These are phyloP conservation scores for Diglossa cyanea DNA, from an alignment of 2,797 vertebrate species.

Conservation along the genomic window DNA sequence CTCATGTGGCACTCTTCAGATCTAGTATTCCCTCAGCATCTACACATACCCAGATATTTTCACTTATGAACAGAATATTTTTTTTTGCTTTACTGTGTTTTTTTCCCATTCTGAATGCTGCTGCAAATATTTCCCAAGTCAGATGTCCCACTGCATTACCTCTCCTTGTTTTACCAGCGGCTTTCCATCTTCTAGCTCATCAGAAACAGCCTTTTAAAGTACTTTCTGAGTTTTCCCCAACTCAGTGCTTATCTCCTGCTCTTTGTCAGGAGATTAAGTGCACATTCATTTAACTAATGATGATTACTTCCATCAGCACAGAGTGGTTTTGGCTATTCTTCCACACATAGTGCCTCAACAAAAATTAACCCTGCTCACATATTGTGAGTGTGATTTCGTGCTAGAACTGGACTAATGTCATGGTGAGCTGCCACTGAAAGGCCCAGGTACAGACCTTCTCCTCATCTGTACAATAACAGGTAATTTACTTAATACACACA, in stretches of 20 bases:
- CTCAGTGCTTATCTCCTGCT: background rate
- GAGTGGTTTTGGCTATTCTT: constrained; percentile 8
- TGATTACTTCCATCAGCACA: background rate
- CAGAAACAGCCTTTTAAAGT: background rate
- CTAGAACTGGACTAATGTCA: background rate
- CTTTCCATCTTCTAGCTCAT: background rate
- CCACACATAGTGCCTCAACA: background rate
- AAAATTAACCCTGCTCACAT: background rate
- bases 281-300: background rate
- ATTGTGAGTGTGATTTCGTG: background rate
- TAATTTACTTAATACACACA: background rate
- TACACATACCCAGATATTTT: background rate
- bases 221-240: background rate
- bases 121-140: background rate
- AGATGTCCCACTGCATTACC: background rate
- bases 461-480: background rate
- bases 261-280: background rate
- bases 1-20: background rate
- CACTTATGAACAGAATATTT: background rate
- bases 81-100: background rate
- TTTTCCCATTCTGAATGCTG: background rate
- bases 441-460: background rate
- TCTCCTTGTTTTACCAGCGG: background rate
- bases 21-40: background rate
- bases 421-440: background rate